Evolutionary conservation across 2,888 invertebrate genomes (phyloP), one percentile per base, ranked within the genome.

Genomic region (Agelastica alni): DNA sequence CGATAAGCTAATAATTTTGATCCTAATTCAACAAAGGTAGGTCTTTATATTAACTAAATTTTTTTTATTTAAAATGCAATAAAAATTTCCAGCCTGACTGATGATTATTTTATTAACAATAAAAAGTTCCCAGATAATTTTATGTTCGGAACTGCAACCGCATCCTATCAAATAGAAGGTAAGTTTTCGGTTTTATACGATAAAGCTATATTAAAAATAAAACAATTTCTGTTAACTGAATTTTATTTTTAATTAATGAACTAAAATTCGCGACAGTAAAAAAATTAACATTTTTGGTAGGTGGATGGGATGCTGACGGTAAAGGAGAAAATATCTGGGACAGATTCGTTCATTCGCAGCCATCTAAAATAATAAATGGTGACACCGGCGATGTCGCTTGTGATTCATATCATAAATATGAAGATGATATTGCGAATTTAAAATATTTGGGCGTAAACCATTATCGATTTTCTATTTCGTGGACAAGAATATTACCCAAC

Each of bases 371-470:
- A 1, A 9, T 28, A 12, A 26, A 43, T 20, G 4, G 16, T 7
- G 12, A 80, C 0, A 86, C 81, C 47, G 87, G 81, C 0, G 85
- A 87, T 64, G 74, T 84, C 0, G 83, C 87, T 0, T 83, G 83
- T 45, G 85, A 87, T 70, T 85, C 86, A 14, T 88, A 86, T 71
- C 83, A 86, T 71, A 80, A 76, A 62, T 83, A 81, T 70, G 78
- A 79, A 63, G 81, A 83, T 28, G 89, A 89, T 62, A 81, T 87
- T 0, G 66, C 73, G 18, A 69, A 85, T 36, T 65, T 87, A 51
- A 79, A 78, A 51, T 69, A 79, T 14, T 71, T 87, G 1, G 84
- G 84, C 0, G 80, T 82, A 2, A 63, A 75, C 45, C 79, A 78
- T 67, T 85, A 85, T 70, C 75, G 85, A 53, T 58, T 63, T 51